Base-by-base conservation (phyloP, 1,140 invertebrate species). In the Drosophila lacertosa region DNA sequence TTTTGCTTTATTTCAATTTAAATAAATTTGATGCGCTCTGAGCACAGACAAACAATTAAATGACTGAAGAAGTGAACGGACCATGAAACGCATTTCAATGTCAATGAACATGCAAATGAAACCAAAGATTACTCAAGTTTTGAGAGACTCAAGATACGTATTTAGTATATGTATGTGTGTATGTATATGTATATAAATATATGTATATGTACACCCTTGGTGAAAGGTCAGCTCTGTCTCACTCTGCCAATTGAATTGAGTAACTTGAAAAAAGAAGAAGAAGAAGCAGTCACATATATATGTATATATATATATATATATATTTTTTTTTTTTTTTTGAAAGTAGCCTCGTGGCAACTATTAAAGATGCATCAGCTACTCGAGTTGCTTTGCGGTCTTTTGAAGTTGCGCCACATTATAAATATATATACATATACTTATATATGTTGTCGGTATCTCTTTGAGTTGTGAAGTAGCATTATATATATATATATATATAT, bases 1-100 rank as follows among this genome's bases (percentile, higher is more conserved):
- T 33, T 22, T 20, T 15, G 15, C 13, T 35, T 60, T 10, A 37
- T 55, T 72, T 84, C 44, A 45, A 58, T 72, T 83, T 66, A 55
- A 55, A 76, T 71, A 33, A 59, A 53, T 71, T 75, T 72, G 70
- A 59, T 79, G 75, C 80, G 69, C 69, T 55, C 54, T 48, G 20
- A 44, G 69, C 53, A 32, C 55, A 51, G 15, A 48, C 26, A 39
- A 39, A 74, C 48, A 68, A 64, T 77, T 84, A 81, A 84, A 62
- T 74, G 64, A 51, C 35, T 69, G 15, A 75, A 66, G 77, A 82
- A 82, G 82, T 88, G 77, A 88, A 82, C 66, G 77, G 77, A 86
- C 82, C 82, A 71, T 88, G 82, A 86, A 88, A 69, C 82, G 54
- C 78, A 72, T 88, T 86, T 86, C 82, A 86, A 86, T 86, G 82